Percentiles rank a stretch among this genome's conserved stretches.
phyloP scores from a whole-genome alignment of 1,140 invertebrate genomes.

The Heterodera carotae region DNA sequence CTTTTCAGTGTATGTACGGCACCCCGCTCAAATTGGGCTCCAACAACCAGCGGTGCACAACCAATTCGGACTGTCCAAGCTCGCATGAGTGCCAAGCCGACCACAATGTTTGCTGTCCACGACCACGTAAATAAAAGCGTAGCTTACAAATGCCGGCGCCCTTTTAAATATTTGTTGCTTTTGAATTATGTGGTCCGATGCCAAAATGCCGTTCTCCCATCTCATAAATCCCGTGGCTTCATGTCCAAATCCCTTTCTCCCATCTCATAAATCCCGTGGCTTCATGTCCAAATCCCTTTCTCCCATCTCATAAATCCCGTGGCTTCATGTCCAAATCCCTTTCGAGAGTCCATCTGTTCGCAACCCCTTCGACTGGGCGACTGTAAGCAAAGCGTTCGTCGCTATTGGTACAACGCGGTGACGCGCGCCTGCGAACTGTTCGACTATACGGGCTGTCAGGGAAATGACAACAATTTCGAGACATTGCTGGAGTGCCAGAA shows the following conservation, averaged over 20 bases:
- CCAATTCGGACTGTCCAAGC: slow-evolving; percentile 59
- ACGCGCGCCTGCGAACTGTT: slow-evolving; percentile 64
- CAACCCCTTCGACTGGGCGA: slow-evolving; percentile 63
- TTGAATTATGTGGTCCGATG: no score
- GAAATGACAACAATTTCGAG: slow-evolving; percentile 62
- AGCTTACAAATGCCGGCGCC: no score
- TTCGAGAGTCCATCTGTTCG: slow-evolving; percentile 63
- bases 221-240: no score
- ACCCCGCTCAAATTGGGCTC: slow-evolving; percentile 61
- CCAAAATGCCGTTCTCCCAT: no score
- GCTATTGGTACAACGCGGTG: slow-evolving; percentile 65
- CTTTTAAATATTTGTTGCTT: no score
- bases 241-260: no score
- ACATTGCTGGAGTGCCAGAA: slow-evolving; percentile 64
- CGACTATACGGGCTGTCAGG: slow-evolving; percentile 64
- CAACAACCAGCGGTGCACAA: slow-evolving; percentile 62
- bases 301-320: not conserved
- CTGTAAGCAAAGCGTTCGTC: slow-evolving; percentile 63
- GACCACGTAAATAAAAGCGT: slow-evolving; percentile 54
- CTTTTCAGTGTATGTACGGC: slow-evolving; percentile 56
- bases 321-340: slow-evolving; percentile 3
- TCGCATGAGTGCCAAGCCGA: slow-evolving; percentile 62
- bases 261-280: not conserved
- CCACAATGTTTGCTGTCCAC: slow-evolving; percentile 64
- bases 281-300: not conserved